These are phyloP conservation scores for Oxystoma pomonae DNA, from an alignment of 2,888 invertebrate genomes.

Conservation along the genomic window DNA sequence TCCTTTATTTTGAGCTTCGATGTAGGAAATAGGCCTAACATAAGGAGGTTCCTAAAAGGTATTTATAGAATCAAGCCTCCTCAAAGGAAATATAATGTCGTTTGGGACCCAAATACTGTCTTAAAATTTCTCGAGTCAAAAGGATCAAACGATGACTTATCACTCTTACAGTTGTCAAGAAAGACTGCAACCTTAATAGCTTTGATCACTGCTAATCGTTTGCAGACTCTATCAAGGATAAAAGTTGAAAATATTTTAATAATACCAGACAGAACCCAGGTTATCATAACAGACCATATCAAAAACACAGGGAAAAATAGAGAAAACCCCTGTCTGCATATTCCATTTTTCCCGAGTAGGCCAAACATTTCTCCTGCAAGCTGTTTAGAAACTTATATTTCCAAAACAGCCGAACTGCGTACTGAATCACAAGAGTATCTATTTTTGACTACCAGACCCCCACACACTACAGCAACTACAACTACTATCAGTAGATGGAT, in stretches of 20 bases:
- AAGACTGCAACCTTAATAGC: not conserved
- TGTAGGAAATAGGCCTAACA: not conserved
- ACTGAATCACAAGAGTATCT: not conserved
- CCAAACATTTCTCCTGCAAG: not conserved
- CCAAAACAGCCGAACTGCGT: not conserved
- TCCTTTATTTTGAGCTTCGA: not conserved
- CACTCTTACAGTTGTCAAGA: not conserved
- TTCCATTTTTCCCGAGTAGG: not conserved
- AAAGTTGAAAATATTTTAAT: not conserved
- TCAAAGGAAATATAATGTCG: constrained; percentile 24
- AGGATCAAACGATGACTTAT: not conserved
- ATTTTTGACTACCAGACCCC: constrained; percentile 14
- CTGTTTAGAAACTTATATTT: not conserved
- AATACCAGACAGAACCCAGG: not conserved
- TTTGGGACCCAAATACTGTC: constrained; percentile 24
- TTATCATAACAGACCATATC: not conserved
- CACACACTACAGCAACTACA: constrained; percentile 15
- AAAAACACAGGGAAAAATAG: not conserved
- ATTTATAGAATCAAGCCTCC: constrained; percentile 24
- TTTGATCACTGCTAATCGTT: not conserved
- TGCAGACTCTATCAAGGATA: not conserved
- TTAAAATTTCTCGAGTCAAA: not conserved
- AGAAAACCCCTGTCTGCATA: not conserved
- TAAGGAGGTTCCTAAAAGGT: constrained; percentile 28
- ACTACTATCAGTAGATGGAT: constrained; percentile 21